phyloP scores from a whole-genome alignment of 2,113 vertebrate genomes.

The Aviceda subcristata region DNA sequence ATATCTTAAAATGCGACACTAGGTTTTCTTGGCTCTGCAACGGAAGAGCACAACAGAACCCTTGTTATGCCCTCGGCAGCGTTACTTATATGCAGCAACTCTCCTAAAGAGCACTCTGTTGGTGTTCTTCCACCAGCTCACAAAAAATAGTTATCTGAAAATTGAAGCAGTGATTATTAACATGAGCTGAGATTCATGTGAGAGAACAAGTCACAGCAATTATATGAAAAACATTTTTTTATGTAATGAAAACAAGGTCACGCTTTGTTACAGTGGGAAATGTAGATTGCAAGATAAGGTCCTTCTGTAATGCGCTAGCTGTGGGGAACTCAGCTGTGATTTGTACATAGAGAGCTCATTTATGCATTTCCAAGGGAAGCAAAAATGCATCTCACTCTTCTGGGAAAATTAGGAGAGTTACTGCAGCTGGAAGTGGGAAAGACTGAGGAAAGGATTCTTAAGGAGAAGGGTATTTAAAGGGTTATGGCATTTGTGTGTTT shows the following conservation, averaged over 20 bases:
- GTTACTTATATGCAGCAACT: constrained; percentile 30
- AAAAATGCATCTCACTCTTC: constrained; percentile 64
- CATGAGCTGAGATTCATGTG: neutral
- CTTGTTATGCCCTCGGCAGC: constrained; percentile 32
- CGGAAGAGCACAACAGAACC: constrained; percentile 43
- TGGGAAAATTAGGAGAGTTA: constrained; percentile 70
- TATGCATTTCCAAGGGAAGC: constrained; percentile 77
- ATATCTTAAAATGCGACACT: constrained; percentile 24
- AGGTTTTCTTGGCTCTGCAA: constrained; percentile 52
- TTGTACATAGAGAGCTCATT: constrained; percentile 78
- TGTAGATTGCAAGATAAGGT: constrained; percentile 76
- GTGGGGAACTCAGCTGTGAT: constrained; percentile 75
- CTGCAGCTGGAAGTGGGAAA: constrained; percentile 73
- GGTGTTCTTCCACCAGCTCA: constrained; percentile 46
- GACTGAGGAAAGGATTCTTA: constrained; percentile 61
- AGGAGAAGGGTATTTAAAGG: constrained; percentile 44
- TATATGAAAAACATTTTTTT: constrained; percentile 63
- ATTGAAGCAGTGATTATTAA: constrained; percentile 57
- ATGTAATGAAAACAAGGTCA: constrained; percentile 77
- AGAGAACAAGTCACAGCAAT: constrained; percentile 41
- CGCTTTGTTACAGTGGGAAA: constrained; percentile 73
- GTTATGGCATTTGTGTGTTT: constrained; percentile 34
- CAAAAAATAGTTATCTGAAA: constrained; percentile 54
- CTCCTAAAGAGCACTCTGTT: constrained; percentile 64
- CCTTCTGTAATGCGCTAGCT: constrained; percentile 73